Conservation (phyloP, 2,888 invertebrate species). For the Heliconius sara region DNA sequence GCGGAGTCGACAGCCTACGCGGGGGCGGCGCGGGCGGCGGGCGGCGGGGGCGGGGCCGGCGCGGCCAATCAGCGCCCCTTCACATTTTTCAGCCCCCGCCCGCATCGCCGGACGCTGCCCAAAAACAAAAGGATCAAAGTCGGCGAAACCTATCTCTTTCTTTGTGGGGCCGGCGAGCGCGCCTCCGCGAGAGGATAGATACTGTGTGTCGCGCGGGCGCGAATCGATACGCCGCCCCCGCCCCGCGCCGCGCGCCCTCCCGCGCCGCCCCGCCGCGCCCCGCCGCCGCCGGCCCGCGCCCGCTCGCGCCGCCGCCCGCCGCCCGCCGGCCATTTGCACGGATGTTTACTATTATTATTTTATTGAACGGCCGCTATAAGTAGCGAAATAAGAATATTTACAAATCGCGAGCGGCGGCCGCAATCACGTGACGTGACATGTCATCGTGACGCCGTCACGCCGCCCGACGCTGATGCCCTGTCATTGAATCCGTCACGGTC, state of each 20-base stretch:
- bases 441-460: slow-evolving; percentile 23
- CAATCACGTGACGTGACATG: slow-evolving; percentile 43
- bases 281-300: slow-evolving; percentile 51
- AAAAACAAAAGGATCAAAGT: slow-evolving; percentile 85
- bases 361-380: slow-evolving; percentile 81
- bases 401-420: slow-evolving; percentile 59
- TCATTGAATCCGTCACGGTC: slow-evolving; percentile 15
- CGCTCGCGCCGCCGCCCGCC: slow-evolving; percentile 63
- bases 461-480: slow-evolving; percentile 4
- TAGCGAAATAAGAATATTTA: slow-evolving; percentile 78
- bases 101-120: slow-evolving; percentile 83
- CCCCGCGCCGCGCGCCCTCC: slow-evolving; percentile 47
- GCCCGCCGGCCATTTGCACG: slow-evolving; percentile 82
- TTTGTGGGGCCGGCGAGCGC: slow-evolving; percentile 81
- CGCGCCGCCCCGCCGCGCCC: slow-evolving; percentile 53
- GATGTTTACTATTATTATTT: slow-evolving; percentile 84
- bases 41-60: slow-evolving; percentile 69
- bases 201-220: slow-evolving; percentile 83
- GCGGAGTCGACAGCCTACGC: slow-evolving; percentile 27
- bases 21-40: slow-evolving; percentile 62
- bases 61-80: slow-evolving; percentile 82
- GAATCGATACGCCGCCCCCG: slow-evolving; percentile 73
- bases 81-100: slow-evolving; percentile 83
- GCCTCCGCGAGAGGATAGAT: slow-evolving; percentile 84
- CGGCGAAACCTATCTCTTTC: slow-evolving; percentile 84